Percentiles rank a stretch among this genome's conserved stretches.
Conservation (phyloP, 64 coral and sea anemone species). For the Pachyseris speciosa region DNA sequence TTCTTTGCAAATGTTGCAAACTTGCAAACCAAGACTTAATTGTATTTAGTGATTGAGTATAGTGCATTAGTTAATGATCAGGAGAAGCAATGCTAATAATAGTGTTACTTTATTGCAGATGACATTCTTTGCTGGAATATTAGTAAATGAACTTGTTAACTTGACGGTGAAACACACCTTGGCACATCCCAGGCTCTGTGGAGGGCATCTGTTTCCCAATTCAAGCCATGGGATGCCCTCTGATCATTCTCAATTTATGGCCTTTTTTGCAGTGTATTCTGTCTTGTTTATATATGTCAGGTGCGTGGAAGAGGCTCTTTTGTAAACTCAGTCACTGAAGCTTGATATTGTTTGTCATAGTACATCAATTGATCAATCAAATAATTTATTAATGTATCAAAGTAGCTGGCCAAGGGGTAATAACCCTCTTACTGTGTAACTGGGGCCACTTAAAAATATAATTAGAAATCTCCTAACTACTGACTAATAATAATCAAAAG, state of each 20-base stretch:
- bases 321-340: no score
- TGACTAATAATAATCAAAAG: no score
- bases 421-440: no score
- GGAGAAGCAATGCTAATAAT: neutral
- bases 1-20: no score
- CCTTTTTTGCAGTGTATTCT: conserved; percentile 93
- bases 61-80: neutral
- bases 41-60: no score
- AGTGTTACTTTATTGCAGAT: conserved; percentile 68
- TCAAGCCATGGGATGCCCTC: conserved; percentile 93
- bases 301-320: conserved; percentile 47
- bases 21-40: no score
- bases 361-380: no score
- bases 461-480: no score
- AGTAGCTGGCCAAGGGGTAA: no score
- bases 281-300: conserved; percentile 98
- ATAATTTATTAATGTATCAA: no score
- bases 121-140: conserved; percentile 87
- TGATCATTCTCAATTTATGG: conserved; percentile 96
- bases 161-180: conserved; percentile 76
- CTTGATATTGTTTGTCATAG: no score
- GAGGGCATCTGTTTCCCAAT: conserved; percentile 69
- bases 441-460: no score
- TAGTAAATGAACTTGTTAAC: conserved; percentile 86
- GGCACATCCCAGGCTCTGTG: conserved; percentile 89